Percentiles rank a stretch among this genome's conserved stretches.
Conservation (phyloP, 1,140 invertebrate genomes). For the Pseudomyrmex gracilis region DNA sequence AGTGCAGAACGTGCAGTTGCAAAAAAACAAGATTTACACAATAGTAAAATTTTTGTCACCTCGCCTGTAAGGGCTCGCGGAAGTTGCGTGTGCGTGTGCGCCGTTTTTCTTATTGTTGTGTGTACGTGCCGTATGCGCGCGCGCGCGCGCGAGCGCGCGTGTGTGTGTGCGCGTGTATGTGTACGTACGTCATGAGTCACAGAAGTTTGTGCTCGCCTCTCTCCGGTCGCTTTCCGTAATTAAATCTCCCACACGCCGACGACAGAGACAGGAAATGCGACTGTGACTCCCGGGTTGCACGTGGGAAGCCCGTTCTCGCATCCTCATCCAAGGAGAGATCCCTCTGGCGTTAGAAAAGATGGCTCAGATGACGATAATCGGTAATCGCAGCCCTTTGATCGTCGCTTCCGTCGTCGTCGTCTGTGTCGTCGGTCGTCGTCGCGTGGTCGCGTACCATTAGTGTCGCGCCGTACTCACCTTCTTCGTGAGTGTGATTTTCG, state of each 20-base stretch:
- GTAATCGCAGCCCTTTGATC: constrained; percentile 53
- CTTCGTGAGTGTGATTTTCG: background rate
- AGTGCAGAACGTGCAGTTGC: no score
- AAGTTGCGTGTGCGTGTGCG: no score
- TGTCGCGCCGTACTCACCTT: constrained; percentile 36
- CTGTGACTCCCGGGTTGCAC: constrained; percentile 53
- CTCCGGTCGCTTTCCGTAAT: constrained; percentile 70
- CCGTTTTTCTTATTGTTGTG: background rate
- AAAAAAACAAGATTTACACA: no score
- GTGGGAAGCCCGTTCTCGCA: constrained; percentile 56
- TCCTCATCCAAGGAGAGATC: background rate
- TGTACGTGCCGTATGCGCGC: background rate
- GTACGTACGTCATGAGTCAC: constrained; percentile 76
- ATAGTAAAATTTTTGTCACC: no score
- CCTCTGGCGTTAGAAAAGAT: constrained; percentile 63
- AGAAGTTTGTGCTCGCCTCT: constrained; percentile 72
- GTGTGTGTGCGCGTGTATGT: constrained; percentile 30
- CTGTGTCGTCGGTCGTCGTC: background rate
- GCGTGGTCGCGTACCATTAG: constrained; percentile 40
- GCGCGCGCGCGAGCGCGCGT: no score
- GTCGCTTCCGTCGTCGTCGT: constrained; percentile 15
- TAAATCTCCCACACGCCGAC: constrained; percentile 62
- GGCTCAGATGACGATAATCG: constrained; percentile 56
- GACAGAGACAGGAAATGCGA: constrained; percentile 68
- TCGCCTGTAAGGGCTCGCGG: no score